Conservation (phyloP, 2,113 vertebrate genomes). For the Ptyas mucosa region DNA sequence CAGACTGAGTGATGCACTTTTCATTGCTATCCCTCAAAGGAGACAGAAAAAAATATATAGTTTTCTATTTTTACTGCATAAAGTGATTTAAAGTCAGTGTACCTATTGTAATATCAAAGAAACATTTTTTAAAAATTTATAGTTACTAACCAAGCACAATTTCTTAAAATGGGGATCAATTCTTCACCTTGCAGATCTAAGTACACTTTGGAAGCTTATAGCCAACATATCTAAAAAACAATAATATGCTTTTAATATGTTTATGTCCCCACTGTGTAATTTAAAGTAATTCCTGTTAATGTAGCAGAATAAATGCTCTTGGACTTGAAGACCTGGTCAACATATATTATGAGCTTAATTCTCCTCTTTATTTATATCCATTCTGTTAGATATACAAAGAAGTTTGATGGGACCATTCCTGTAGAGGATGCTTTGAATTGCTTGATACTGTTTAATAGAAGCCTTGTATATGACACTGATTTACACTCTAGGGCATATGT, state of each 20-base stretch:
- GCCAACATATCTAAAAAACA: neutral
- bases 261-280: neutral
- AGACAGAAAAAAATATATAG: neutral
- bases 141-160: conserved; percentile 10
- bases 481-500: neutral
- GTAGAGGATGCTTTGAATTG: neutral
- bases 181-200: neutral
- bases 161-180: neutral
- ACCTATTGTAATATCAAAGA: neutral
- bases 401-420: neutral
- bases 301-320: neutral
- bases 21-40: neutral
- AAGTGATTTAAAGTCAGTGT: neutral
- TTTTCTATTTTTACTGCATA: neutral
- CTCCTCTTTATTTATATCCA: neutral
- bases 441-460: neutral
- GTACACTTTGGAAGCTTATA: neutral
- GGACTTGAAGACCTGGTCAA: neutral
- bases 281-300: neutral
- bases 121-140: neutral
- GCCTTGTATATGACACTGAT: neutral
- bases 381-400: neutral
- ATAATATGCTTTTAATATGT: accelerated
- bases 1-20: neutral
- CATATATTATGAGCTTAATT: neutral